Base-by-base conservation (phyloP, 2,797 vertebrate genomes). In the Chrysocyon brachyurus region DNA sequence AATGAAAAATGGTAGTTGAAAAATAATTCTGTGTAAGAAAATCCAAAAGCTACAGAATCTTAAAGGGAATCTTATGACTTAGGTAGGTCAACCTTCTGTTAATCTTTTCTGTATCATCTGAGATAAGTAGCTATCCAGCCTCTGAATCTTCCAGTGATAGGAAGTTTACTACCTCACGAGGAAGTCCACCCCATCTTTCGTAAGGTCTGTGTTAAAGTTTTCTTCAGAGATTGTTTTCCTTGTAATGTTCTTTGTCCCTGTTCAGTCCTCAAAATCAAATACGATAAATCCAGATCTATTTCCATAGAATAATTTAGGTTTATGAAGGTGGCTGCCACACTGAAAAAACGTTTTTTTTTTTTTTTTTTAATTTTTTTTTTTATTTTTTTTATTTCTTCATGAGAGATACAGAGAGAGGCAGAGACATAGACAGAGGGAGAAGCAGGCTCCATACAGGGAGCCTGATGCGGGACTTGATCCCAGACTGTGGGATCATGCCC, bases 1-100 rank as follows among this genome's bases (percentile, higher is more conserved):
- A 75, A 59, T 87, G 16, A 31, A 52, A 78, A 63, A 33, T 31
- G 26, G 81, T 31, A 75, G 28, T 46, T 93, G 3, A 93, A 70
- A 91, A 96, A 91, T 14, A 95, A 78, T 11, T 40, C 11, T 91
- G 28, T 11, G 6, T 36, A 94, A 88, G 22, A 96, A 89, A 84
- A 70, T 91, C 24, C 72, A 75, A 64, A 88, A 78, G 56, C n/a
- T 5, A 63, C 8, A 77, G n/a, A 66, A n/a, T 94, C 12, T 82
- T 33, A 92, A 21, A 88, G 19, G 70, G 31, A 31, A 70, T 46
- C 8, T 73, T 33, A 92, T 24, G 86, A 15, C 6, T 94, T n/a
- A 85, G 59, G 8, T 56, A 70, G 2, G 57, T 77, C 14, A 86
- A n/a, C 4, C 5, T 33, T 91, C 79, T 84, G 26, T 61, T 26